Evolutionary conservation across 2,113 vertebrate genomes (phyloP), one percentile per base, ranked within the genome.

Genomic region (Engraulis encrasicolus): DNA sequence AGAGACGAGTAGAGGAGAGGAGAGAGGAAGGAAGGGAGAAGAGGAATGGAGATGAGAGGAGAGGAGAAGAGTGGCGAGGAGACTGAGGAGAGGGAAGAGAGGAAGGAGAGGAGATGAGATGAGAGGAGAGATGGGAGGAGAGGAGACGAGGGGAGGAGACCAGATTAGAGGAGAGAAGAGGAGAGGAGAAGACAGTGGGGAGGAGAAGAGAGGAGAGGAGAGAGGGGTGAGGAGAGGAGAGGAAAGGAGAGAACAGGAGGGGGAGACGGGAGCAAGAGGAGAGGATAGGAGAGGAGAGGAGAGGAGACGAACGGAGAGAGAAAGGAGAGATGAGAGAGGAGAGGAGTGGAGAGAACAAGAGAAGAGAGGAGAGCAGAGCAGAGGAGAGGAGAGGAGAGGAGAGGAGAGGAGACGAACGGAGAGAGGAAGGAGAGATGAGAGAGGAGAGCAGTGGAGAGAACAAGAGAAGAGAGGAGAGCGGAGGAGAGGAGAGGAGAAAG

Each of bases 61-160:
- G 50, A 20, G 18, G 50, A 54, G 50, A 19, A 20, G 50, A 54
- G 50, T 3, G 17, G 50, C n/a, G 11, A 18, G 17, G 50, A 15
- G 11, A 58, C n/a, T n/a, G 18, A 1, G 23, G 20, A 2, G 11
- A n/a, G 23, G 54, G n/a, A 4, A 20, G 7, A 20, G 5, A 12
- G 20, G n/a, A 23, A 27, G 23, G 20, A 20, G 54, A 20, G 2
- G 6, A 66, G 23, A 23, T 12, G 5, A 23, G n/a, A 11, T 2
- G 84, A 84, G 79, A 78, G 50, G 81, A 81, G 74, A 83, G 83
- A 87, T 79, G 86, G 85, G 61, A 82, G 71, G 48, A n/a, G 78
- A 61, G 40, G 81, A 86, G 54, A 7, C 20, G 52, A 58, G 52
- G 5, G 19, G 52, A 20, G 52, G 20, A 58, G 52, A 58, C n/a